phyloP scores from a whole-genome alignment of 2,113 vertebrate species.

The Lonchura striata region DNA sequence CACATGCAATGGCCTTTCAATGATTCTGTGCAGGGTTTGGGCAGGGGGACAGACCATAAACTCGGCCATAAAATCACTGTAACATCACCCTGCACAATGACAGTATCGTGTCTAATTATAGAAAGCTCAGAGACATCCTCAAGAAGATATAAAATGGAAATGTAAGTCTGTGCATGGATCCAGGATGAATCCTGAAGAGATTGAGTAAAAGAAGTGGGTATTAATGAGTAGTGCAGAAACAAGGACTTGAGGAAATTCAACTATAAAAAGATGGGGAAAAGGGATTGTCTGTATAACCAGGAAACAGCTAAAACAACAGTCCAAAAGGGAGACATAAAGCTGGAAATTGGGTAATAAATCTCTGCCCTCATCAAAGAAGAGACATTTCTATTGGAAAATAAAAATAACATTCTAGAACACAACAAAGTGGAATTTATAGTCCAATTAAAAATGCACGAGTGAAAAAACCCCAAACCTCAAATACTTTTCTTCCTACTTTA shows the following conservation, averaged over 20 bases:
- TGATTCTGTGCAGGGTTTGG: not conserved
- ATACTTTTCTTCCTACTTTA: not conserved
- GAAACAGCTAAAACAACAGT: constrained; percentile 15
- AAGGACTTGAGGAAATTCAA: not conserved
- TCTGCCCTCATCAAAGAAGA: constrained; percentile 53
- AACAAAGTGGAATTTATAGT: constrained; percentile 40
- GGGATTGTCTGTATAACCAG: not conserved
- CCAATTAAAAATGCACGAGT: constrained; percentile 9
- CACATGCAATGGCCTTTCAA: not conserved
- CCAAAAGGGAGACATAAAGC: constrained; percentile 42
- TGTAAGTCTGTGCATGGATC: not conserved
- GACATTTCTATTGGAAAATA: constrained; percentile 64
- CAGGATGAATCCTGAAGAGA: not conserved
- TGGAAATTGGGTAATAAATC: constrained; percentile 59
- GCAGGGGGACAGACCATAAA: not conserved
- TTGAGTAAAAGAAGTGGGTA: not conserved
- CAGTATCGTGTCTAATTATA: not conserved
- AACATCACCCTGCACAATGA: not conserved
- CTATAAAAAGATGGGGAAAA: not conserved
- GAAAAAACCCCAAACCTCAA: not conserved
- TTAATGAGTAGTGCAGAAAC: not conserved
- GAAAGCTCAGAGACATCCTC: not conserved
- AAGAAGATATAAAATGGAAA: not conserved
- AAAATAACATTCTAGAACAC: constrained; percentile 44
- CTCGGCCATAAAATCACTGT: not conserved